Evolutionary conservation across 1,140 invertebrate species (phyloP).

Genomic region (Amphibalanus amphitrite): DNA sequence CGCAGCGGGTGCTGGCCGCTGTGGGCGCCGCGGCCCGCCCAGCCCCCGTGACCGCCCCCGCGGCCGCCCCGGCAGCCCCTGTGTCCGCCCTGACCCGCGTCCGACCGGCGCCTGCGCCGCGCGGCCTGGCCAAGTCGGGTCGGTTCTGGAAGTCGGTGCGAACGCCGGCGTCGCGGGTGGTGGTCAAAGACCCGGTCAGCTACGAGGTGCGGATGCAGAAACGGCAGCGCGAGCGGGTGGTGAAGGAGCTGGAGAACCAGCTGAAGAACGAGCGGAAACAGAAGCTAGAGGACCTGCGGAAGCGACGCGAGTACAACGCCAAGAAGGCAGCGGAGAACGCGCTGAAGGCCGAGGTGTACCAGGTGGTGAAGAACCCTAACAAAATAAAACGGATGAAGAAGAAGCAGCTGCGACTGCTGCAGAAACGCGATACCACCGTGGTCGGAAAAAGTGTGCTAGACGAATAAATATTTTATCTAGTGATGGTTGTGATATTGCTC

Average conservation of each 20-base stretch:
- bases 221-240: constrained; percentile 10
- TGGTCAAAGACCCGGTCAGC: constrained; percentile 2
- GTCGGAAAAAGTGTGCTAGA: background rate
- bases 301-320: constrained; percentile 47
- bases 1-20: too few species aligned
- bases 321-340: constrained; percentile 53
- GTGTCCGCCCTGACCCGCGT: background rate
- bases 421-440: constrained; percentile 51
- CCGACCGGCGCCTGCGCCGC: background rate
- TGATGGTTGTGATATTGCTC: too few species aligned
- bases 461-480: background rate
- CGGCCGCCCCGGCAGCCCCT: too few species aligned
- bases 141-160: constrained; percentile 11
- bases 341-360: constrained; percentile 56
- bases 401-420: constrained; percentile 57
- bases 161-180: constrained; percentile 6
- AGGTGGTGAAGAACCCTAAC: constrained; percentile 52
- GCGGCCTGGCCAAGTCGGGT: constrained; percentile 10
- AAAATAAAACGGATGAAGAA: constrained; percentile 73
- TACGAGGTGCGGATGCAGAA: constrained; percentile 7
- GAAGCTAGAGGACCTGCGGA: constrained; percentile 41
- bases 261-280: constrained; percentile 39
- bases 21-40: too few species aligned
- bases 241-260: constrained; percentile 16
- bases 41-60: constrained; percentile 44